phyloP scores from a whole-genome alignment of 2,888 invertebrate genomes.

The Gari tellinella region DNA sequence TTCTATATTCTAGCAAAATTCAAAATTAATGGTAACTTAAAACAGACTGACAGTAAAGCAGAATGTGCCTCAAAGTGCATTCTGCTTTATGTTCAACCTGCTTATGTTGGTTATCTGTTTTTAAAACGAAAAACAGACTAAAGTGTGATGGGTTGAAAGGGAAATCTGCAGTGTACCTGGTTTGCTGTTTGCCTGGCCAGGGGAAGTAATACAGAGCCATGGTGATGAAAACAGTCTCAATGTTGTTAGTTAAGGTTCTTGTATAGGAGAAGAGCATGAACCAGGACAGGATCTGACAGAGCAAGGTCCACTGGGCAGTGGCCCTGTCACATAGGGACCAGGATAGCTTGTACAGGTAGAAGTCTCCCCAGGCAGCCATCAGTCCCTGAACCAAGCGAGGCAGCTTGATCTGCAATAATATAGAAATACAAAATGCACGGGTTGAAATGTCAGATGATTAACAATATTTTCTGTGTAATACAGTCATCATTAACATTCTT shows the following conservation, averaged over 20 bases:
- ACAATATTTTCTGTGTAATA: too few species aligned
- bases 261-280: constrained; percentile 96
- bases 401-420: constrained; percentile 87
- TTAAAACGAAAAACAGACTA: too few species aligned
- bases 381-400: constrained; percentile 93
- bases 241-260: constrained; percentile 93
- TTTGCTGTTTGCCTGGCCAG: constrained; percentile 75
- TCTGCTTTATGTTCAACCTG: too few species aligned
- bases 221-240: constrained; percentile 93
- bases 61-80: too few species aligned
- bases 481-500: too few species aligned
- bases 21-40: too few species aligned
- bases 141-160: too few species aligned
- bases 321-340: constrained; percentile 84
- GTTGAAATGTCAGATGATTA: too few species aligned
- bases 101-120: too few species aligned
- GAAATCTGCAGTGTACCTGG: constrained; percentile 23
- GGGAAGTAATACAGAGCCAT: constrained; percentile 90
- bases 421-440: too few species aligned
- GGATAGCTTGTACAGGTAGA: constrained; percentile 87
- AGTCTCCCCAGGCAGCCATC: constrained; percentile 91
- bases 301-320: constrained; percentile 89
- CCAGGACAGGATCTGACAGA: constrained; percentile 92
- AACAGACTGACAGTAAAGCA: too few species aligned
- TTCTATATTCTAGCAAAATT: too few species aligned